Conservation (phyloP, 1,140 invertebrate species). For the Tigriopus japonicus region DNA sequence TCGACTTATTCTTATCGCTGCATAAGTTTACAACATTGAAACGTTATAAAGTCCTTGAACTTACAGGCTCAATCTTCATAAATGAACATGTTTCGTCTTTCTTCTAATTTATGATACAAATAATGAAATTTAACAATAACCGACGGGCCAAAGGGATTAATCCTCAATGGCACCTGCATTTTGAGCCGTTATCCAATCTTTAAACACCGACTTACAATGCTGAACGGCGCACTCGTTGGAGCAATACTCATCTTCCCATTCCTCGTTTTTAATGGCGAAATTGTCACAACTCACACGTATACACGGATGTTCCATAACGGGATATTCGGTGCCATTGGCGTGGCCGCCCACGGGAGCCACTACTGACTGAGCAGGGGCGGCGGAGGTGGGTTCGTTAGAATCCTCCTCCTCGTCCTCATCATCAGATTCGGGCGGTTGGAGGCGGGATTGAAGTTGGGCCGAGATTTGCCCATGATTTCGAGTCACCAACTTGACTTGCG, state of each 20-base stretch:
- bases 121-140: no score
- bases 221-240: conserved; percentile 91
- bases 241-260: conserved; percentile 95
- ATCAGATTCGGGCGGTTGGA: background rate
- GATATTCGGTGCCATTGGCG: background rate
- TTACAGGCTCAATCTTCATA: no score
- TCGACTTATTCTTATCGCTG: no score
- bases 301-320: conserved; percentile 29
- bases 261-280: conserved; percentile 66
- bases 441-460: background rate
- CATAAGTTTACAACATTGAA: no score
- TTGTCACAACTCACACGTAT: conserved; percentile 76
- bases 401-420: background rate
- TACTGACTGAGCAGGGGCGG: background rate
- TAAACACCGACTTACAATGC: conserved; percentile 45
- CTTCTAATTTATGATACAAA: no score
- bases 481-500: no score
- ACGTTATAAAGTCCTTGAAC: no score
- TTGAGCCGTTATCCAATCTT: background rate
- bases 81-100: no score
- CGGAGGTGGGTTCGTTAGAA: background rate
- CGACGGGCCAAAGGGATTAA: no score
- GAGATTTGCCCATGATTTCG: background rate
- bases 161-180: background rate
- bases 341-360: background rate